Base-by-base conservation (phyloP, 92 coral and sea anemone genomes). In the Pocillopora meandrina region DNA sequence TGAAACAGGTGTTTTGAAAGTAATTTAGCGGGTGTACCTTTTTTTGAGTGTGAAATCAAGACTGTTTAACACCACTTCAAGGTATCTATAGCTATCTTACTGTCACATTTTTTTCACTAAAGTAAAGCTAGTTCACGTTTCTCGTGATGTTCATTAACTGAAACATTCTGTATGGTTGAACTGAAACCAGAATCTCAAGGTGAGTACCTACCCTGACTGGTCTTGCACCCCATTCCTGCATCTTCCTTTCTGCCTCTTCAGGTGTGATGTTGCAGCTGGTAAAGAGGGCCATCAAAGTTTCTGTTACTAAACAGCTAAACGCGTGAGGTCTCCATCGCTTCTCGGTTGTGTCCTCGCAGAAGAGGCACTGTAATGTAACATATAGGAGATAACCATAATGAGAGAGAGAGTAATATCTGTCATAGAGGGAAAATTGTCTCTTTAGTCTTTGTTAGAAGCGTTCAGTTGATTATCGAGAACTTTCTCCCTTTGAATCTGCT, bases 171-270 rank as follows among this genome's bases (percentile, higher is more conserved):
- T 3, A 3, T 3, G 34, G 12, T 60, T 52, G 36, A 21, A 61
- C 20, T 5, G 63, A 31, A 18, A 3, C 2, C 57, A 55, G 31
- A 26, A 26, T 26, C 31, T 26, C 31, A 26, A 26, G 31, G 31
- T 26, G 31, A 26, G 2, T 18, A 83, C 87, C 66, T 49, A 92
- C 96, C 89, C 77, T 83, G 65, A 90, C 94, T 0, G 92, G 87
- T 56, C 90, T 64, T 23, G 90, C 96, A 68, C 96, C 94, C 93
- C 96, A 93, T 12, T 82, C 79, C 64, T 85, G 85, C 67, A 93
- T 80, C 72, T 79, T 93, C 61, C 73, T 17, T 59, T 93, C 96
- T 64, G 92, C 92, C 73, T 88, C 90, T 79, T 64, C 60, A 3
- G 96, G 91, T 59, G 87, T 56, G 36, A 88, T 69, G 47, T 79